Evolutionary conservation across 2,888 invertebrate species (phyloP).

Genomic region (Sepioteuthis lessoniana): DNA sequence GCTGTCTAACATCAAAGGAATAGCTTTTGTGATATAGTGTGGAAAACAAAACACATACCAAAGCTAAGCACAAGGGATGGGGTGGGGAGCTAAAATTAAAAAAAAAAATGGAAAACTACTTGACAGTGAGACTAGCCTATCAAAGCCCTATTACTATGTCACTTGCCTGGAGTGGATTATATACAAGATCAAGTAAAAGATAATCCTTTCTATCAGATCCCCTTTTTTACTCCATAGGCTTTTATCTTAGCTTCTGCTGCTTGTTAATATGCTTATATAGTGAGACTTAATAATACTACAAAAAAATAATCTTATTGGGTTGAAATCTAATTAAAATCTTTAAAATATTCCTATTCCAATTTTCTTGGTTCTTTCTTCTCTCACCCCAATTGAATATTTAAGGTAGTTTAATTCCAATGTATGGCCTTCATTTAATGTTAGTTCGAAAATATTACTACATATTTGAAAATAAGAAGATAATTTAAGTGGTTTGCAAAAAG

Average conservation of each 20-base stretch:
- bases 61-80: background rate
- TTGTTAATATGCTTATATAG: background rate
- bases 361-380: background rate
- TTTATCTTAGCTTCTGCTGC: background rate
- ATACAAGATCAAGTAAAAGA: background rate
- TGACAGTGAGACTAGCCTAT: background rate
- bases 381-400: no score
- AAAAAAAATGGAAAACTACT: background rate
- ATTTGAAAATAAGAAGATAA: background rate
- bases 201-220: background rate
- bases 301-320: background rate
- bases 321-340: background rate
- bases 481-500: background rate
- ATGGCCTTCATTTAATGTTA: background rate
- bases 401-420: background rate
- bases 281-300: background rate
- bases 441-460: background rate
- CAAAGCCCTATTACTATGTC: background rate
- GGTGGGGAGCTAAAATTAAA: background rate
- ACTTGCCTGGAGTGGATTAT: background rate
- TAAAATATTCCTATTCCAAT: background rate
- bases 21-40: slow-evolving; percentile 20
- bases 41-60: slow-evolving; percentile 2
- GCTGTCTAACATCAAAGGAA: slow-evolving; percentile 20
- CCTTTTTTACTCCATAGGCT: background rate